phyloP scores from a whole-genome alignment of 2,888 invertebrate species.

The Orthonevra nobilis region DNA sequence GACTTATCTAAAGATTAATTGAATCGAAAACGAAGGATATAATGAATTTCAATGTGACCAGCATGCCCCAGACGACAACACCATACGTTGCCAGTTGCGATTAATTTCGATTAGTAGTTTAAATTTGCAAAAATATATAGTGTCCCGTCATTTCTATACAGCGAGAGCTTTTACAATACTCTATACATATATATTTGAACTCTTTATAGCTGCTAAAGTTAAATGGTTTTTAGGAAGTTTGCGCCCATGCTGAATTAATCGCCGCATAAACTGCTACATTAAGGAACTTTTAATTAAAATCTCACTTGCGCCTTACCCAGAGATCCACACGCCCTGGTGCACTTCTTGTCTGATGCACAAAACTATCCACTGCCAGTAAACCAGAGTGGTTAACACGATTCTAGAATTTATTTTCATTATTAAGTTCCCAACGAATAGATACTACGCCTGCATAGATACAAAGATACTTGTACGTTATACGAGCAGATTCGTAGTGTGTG shows the following conservation, averaged over 20 bases:
- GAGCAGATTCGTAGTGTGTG: neutral
- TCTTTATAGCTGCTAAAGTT: constrained; percentile 48
- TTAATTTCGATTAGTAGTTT: constrained; percentile 33
- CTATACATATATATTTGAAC: constrained; percentile 10
- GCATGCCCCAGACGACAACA: constrained; percentile 6
- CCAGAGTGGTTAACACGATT: constrained; percentile 4
- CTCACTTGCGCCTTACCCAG: constrained; percentile 20
- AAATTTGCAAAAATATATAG: constrained; percentile 21
- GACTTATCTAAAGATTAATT: constrained; percentile 56
- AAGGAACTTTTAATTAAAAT: constrained; percentile 68
- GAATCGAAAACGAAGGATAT: constrained; percentile 23
- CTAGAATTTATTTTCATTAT: constrained; percentile 36
- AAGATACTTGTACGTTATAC: neutral
- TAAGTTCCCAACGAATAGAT: neutral
- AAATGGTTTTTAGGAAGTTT: constrained; percentile 35
- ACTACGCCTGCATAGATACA: neutral
- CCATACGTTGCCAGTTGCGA: neutral
- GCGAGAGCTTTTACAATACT: no score
- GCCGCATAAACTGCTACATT: constrained; percentile 56
- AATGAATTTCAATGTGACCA: constrained; percentile 14
- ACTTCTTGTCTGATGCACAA: neutral
- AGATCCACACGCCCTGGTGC: neutral
- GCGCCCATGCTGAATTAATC: constrained; percentile 56
- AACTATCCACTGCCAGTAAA: neutral
- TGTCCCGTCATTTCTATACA: constrained; percentile 5